A percentile compares a stretch with the other conserved stretches of the same genome.
These are phyloP conservation scores for Aphyosemion australe DNA, from an alignment of 2,113 vertebrate genomes.

Conservation along the genomic window DNA sequence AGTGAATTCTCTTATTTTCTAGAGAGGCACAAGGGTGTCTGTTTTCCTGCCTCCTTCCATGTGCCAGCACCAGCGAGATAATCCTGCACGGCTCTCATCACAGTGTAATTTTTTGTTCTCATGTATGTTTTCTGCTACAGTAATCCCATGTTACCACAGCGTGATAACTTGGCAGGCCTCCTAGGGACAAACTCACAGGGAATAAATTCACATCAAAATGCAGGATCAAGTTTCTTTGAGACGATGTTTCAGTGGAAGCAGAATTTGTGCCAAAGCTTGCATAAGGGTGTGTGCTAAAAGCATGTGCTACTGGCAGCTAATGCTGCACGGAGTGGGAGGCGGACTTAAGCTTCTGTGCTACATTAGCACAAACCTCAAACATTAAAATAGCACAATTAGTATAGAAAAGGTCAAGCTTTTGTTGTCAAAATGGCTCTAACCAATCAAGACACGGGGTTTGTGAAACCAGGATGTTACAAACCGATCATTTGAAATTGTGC, in stretches of 20 bases:
- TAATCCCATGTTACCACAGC: conserved; percentile 27
- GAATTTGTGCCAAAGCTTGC: conserved; percentile 11
- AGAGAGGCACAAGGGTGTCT: conserved; percentile 21
- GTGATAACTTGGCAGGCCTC: conserved; percentile 6
- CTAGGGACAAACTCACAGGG: conserved; percentile 24
- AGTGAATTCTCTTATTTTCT: conserved; percentile 15
- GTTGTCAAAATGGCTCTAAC: no score
- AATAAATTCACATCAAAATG: conserved; percentile 54
- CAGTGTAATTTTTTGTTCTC: conserved; percentile 12
- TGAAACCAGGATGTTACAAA: neutral
- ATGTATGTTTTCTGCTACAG: conserved; percentile 9
- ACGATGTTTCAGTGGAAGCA: conserved; percentile 38
- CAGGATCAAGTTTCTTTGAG: conserved; percentile 54
- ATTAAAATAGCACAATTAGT: neutral
- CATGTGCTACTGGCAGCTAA: conserved; percentile 28
- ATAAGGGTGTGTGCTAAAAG: conserved; percentile 23
- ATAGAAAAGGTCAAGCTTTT: neutral
- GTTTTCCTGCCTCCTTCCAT: conserved; percentile 6
- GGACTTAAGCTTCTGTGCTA: conserved; percentile 19
- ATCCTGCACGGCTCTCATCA: conserved; percentile 31
- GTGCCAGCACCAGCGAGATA: conserved; percentile 15
- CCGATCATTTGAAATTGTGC: neutral
- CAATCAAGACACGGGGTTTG: neutral
- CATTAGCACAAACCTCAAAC: conserved; percentile 17
- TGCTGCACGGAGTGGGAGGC: conserved; percentile 16